Conservation (phyloP, 2,797 vertebrate genomes). For the Okamejei kenojei region DNA sequence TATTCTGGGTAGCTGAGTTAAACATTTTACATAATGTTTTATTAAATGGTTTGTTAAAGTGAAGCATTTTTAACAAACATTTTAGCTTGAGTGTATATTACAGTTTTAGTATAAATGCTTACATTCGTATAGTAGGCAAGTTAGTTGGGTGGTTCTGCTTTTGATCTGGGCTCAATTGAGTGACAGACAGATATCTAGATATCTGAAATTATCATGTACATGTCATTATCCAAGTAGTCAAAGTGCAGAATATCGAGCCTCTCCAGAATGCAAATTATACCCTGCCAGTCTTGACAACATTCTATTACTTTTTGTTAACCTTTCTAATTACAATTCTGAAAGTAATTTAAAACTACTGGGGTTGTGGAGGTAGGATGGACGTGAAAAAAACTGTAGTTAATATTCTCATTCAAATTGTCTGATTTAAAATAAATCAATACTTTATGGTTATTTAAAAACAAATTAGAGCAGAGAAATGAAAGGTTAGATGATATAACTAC, state of each 20-base stretch:
- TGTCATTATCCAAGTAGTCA: neutral
- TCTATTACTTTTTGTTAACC: neutral
- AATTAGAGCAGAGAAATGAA: neutral
- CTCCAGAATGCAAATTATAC: neutral
- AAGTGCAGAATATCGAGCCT: neutral
- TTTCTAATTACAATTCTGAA: neutral
- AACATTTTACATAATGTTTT: neutral
- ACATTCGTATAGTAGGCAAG: neutral
- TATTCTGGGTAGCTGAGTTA: neutral
- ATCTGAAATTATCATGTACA: neutral
- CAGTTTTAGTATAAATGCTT: neutral
- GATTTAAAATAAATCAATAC: constrained; percentile 11
- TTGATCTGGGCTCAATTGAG: neutral
- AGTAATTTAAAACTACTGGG: neutral
- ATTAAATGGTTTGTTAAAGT: neutral
- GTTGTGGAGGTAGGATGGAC: too few species aligned
- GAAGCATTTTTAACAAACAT: neutral
- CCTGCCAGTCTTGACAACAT: neutral
- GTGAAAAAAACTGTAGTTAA: neutral
- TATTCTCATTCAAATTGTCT: neutral
- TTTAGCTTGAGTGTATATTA: neutral
- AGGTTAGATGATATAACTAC: neutral
- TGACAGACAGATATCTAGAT: neutral
- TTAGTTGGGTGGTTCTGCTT: neutral
- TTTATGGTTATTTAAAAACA: neutral